These are phyloP conservation scores for Dryococelus australis DNA, from an alignment of 2,888 invertebrate species.

Conservation along the genomic window DNA sequence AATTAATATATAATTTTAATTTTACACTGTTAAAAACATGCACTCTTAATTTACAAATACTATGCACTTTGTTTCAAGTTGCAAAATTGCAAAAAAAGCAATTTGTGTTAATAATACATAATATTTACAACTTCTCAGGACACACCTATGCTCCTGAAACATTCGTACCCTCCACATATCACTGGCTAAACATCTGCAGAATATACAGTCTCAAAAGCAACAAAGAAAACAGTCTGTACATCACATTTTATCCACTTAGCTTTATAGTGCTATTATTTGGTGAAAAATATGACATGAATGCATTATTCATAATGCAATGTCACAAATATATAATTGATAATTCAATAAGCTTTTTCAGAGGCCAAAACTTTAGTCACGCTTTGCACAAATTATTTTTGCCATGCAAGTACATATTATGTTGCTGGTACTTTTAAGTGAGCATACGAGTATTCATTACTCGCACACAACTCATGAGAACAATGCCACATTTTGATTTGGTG, in stretches of 20 bases:
- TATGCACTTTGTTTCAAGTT: not conserved
- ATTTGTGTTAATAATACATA: not conserved
- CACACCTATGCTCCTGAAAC: not conserved
- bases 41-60: not conserved
- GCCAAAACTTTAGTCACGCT: not conserved
- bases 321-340: not conserved
- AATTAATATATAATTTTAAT: not conserved
- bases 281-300: not conserved
- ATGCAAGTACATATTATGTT: not conserved
- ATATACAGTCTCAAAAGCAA: not conserved
- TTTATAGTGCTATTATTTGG: not conserved
- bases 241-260: not conserved
- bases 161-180: not conserved
- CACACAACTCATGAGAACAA: too few species aligned
- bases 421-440: too few species aligned
- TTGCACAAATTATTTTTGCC: not conserved
- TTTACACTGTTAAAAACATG: slow-evolving; percentile 7
- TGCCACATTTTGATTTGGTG: too few species aligned
- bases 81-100: slow-evolving; percentile 2
- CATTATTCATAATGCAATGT: not conserved
- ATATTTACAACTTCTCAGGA: not conserved
- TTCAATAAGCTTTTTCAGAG: not conserved
- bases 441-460: too few species aligned
- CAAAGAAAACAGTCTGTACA: not conserved
- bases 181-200: not conserved